These are phyloP conservation scores for Danionella dracula DNA, from an alignment of 2,797 vertebrate species.

Conservation along the genomic window DNA sequence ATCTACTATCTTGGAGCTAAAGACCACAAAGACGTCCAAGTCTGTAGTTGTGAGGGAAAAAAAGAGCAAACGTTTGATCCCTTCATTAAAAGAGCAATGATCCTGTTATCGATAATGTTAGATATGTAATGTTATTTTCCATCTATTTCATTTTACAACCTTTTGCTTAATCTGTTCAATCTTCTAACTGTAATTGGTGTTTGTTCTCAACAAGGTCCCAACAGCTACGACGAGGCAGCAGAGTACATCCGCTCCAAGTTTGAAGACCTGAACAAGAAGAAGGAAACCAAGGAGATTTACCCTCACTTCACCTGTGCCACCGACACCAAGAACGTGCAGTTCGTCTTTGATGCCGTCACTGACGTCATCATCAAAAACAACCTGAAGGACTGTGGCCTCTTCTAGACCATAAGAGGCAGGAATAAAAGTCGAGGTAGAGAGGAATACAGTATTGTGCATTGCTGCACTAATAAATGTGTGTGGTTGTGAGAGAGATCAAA, in stretches of 20 bases:
- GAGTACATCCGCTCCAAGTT: slow-evolving; percentile 97
- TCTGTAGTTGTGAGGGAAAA: too few species aligned
- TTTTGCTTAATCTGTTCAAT: too few species aligned
- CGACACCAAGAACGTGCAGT: slow-evolving; percentile 99
- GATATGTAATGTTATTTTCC: too few species aligned
- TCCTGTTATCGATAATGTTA: not conserved
- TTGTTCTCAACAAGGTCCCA: slow-evolving; percentile 69
- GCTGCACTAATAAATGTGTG: too few species aligned
- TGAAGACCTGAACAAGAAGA: slow-evolving; percentile 97
- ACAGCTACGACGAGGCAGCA: slow-evolving; percentile 87
- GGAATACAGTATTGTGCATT: not conserved
- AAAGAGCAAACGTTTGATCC: too few species aligned
- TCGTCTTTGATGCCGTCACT: slow-evolving; percentile 93
- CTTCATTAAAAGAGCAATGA: too few species aligned
- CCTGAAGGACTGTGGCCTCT: slow-evolving; percentile 98
- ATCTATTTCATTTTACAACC: too few species aligned
- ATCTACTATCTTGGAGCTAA: too few species aligned
- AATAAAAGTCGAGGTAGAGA: slow-evolving; percentile 51
- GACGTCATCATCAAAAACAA: slow-evolving; percentile 99
- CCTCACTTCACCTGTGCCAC: slow-evolving; percentile 97
- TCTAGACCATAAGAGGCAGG: slow-evolving; percentile 62
- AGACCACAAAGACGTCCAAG: too few species aligned
- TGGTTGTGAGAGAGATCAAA: too few species aligned
- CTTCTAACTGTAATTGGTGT: not conserved
- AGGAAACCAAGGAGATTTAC: slow-evolving; percentile 98